Evolutionary conservation across 2,888 invertebrate species (phyloP).

Genomic region (Dilophus febrilis): DNA sequence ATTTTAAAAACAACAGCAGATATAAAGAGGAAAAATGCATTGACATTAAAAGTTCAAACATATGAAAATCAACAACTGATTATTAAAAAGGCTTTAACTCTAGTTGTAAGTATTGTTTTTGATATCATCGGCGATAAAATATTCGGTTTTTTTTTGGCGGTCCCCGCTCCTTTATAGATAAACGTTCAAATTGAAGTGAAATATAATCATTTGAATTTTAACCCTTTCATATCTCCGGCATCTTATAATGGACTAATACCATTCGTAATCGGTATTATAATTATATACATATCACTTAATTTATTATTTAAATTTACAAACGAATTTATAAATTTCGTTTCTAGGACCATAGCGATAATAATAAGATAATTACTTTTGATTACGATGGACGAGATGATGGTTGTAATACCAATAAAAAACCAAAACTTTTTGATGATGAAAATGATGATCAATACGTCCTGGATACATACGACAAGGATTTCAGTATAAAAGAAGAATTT

Average conservation of each 20-base stretch:
- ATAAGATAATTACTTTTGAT: constrained; percentile 3
- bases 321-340: neutral
- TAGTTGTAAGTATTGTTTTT: constrained; percentile 43
- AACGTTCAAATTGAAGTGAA: no score
- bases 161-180: no score
- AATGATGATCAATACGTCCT: no score
- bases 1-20: constrained; percentile 32
- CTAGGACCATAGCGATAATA: constrained; percentile 8
- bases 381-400: neutral
- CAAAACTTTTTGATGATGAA: no score
- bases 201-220: no score
- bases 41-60: constrained; percentile 43
- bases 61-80: constrained; percentile 45
- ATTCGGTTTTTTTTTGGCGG: no score
- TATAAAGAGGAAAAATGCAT: constrained; percentile 46
- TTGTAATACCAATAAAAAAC: no score
- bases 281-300: neutral
- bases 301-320: neutral
- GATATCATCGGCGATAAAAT: no score
- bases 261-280: no score
- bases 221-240: no score
- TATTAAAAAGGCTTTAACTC: constrained; percentile 45
- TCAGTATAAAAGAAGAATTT: constrained; percentile 41
- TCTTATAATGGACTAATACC: no score
- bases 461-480: no score